A percentile compares a stretch with the other conserved stretches of the same genome.
Evolutionary conservation across 2,797 vertebrate genomes (phyloP).

Genomic region (Pseudochirops corinnae): DNA sequence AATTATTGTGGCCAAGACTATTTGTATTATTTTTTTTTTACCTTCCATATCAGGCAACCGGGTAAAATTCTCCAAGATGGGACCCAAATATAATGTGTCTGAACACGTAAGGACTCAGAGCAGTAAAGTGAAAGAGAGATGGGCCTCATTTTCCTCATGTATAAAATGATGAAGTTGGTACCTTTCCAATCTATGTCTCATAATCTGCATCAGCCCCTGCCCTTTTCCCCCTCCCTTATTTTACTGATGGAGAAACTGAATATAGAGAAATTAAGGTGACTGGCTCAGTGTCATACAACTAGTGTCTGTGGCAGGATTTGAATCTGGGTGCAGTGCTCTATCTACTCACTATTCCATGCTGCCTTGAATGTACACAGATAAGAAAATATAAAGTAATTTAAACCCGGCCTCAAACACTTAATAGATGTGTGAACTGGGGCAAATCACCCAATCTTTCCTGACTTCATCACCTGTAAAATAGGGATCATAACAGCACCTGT

Average conservation of each 20-base stretch:
- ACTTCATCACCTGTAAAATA: neutral
- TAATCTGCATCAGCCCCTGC: neutral
- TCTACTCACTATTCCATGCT: neutral
- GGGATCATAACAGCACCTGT: neutral
- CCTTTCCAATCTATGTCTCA: neutral
- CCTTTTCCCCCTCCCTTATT: neutral
- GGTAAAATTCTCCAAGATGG: neutral
- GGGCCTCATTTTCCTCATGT: neutral
- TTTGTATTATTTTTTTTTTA: constrained; percentile 11
- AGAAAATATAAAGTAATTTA: neutral
- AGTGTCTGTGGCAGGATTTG: neutral
- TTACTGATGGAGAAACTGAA: neutral
- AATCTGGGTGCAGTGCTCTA: neutral
- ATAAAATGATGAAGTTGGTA: neutral
- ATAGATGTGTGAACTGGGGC: neutral
- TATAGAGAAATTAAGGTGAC: neutral
- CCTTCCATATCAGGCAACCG: neutral
- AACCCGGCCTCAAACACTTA: neutral
- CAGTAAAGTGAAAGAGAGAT: neutral
- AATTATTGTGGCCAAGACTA: neutral
- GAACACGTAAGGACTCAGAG: neutral
- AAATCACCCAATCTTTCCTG: neutral
- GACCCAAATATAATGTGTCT: neutral
- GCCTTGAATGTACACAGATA: neutral
- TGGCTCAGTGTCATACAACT: neutral